phyloP scores from a whole-genome alignment of 2,797 vertebrate genomes.

The Rhadinocentrus ornatus region DNA sequence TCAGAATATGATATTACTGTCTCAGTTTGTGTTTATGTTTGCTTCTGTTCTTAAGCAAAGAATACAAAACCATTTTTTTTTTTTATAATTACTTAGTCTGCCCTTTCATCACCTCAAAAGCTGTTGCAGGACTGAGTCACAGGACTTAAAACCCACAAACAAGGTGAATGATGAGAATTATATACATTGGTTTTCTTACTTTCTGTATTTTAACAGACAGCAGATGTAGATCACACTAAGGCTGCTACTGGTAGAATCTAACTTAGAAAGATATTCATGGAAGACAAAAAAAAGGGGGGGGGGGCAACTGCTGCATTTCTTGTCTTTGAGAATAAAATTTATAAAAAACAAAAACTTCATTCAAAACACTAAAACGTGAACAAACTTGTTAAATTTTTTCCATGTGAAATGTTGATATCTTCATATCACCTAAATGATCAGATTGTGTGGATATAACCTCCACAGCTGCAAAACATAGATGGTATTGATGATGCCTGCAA shows the following conservation, averaged over 20 bases:
- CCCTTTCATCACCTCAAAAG: background rate
- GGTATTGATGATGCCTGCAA: background rate
- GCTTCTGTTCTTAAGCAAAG: background rate
- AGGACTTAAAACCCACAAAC: background rate
- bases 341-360: background rate
- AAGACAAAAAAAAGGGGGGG: background rate
- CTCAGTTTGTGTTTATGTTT: background rate
- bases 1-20: background rate
- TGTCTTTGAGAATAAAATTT: background rate
- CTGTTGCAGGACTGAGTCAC: background rate
- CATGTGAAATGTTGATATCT: background rate
- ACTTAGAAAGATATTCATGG: background rate
- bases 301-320: background rate
- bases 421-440: background rate
- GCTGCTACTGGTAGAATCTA: background rate
- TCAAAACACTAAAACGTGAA: background rate
- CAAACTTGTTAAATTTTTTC: background rate
- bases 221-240: background rate
- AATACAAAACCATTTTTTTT: background rate
- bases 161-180: slow-evolving; percentile 7
- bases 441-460: background rate
- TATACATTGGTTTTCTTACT: background rate
- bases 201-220: background rate
- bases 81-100: background rate
- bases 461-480: background rate